Evolutionary conservation across 2,888 invertebrate genomes (phyloP), one percentile per base, ranked within the genome.

Genomic region (Aproaerema taeniolella): DNA sequence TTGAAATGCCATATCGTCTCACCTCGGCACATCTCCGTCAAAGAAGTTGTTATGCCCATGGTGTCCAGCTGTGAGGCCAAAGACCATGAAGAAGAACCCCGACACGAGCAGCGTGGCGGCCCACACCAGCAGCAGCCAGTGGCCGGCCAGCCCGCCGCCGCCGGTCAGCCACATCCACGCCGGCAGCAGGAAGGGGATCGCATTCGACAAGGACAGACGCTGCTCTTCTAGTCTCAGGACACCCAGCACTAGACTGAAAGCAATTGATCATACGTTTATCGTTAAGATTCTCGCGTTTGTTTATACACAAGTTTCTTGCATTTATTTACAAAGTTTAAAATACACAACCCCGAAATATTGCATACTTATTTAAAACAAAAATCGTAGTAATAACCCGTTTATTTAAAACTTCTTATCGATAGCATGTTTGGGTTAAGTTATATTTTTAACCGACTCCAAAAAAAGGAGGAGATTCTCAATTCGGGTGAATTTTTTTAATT

Each of bases 21-120:
- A 91, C 92, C 91, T 89, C 9, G 90, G 88, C 15, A 89, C 69
- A 69, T 95, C 95, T 6, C 95, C 95, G 57, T 95, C 95, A 57
- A 95, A 95, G 68, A 93, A 93, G 42, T 94, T 91, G 20, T 89
- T 89, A 1, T 94, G 93, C 55, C 92, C 91, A 60, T 95, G 95
- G 75, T 95, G 95, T 0, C 92, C 94, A 2, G 94, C 95, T 47
- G 91, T 94, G 26, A 94, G 52, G 0, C 93, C 94, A 43, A 91
- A 89, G 0, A 90, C 42, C 2, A 82, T 80, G 56, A 95, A 93
- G 9, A 88, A 58, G 43, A 92, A 88, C 50, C 94, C 91, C 1
- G 79, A 75, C 0, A 81, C 51, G 12, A 88, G 31, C 4, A 88
- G 49, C 3, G 26, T 26, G 1, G 89, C 81, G 1, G 78, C 56